Evolutionary conservation across 2,888 invertebrate genomes (phyloP).

Genomic region (Lutraria lutraria): DNA sequence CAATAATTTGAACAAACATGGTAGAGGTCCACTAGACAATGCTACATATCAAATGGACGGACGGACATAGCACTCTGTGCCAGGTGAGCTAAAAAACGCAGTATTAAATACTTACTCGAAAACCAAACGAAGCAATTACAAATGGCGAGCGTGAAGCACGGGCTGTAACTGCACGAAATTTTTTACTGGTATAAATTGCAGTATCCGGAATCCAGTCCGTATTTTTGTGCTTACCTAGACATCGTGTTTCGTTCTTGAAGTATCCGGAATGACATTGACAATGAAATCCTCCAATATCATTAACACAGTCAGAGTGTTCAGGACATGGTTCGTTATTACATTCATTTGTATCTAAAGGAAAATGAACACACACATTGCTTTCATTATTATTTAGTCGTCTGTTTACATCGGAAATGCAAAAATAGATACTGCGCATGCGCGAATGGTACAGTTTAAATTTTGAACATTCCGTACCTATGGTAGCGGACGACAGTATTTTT

Average conservation of each 20-base stretch:
- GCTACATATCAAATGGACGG: no score
- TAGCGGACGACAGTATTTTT: no score
- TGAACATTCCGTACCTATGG: no score
- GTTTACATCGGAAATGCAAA: no score
- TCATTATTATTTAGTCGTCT: no score
- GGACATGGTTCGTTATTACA: conserved; percentile 48
- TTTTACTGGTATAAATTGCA: neutral
- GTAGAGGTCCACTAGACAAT: no score
- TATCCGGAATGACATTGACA: conserved; percentile 66
- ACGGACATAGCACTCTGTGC: no score
- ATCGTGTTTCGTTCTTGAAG: neutral
- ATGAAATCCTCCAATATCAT: conserved; percentile 44
- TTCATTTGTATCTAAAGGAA: conserved; percentile 59
- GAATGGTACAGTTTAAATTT: no score
- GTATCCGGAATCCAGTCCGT: neutral
- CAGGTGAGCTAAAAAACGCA: no score
- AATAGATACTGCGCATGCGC: no score
- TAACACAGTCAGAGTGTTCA: conserved; percentile 45
- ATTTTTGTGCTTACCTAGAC: neutral
- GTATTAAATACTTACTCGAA: neutral
- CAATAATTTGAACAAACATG: no score
- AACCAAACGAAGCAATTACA: neutral
- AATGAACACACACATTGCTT: neutral
- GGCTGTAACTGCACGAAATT: neutral
- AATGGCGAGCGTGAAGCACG: neutral